Evolutionary conservation across 2,113 vertebrate genomes (phyloP).

Genomic region (Speoplatyrhinus poulsoni): DNA sequence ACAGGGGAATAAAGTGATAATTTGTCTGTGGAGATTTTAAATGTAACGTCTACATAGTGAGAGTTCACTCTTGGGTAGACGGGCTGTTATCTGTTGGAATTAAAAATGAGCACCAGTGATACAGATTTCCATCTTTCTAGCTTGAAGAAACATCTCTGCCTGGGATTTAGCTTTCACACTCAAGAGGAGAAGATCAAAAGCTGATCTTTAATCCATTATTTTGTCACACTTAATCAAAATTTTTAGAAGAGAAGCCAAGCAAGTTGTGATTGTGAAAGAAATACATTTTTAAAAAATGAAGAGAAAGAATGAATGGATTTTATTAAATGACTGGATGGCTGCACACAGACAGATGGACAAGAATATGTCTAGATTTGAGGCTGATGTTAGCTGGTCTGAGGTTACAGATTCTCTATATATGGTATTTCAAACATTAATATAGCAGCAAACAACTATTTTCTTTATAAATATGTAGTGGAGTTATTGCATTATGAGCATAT

Average conservation of each 20-base stretch:
- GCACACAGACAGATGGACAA: too few species aligned
- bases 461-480: too few species aligned
- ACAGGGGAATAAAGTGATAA: too few species aligned
- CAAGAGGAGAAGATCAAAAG: neutral
- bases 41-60: too few species aligned
- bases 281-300: neutral
- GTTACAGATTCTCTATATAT: too few species aligned
- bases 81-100: neutral
- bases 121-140: neutral
- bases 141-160: neutral
- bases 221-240: neutral
- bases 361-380: too few species aligned
- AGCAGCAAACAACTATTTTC: too few species aligned
- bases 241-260: neutral
- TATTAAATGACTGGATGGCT: neutral
- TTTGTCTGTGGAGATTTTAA: too few species aligned
- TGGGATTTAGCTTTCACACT: neutral
- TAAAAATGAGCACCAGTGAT: neutral
- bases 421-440: too few species aligned
- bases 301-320: slow-evolving; percentile 4
- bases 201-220: neutral
- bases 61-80: too few species aligned
- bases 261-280: neutral
- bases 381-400: too few species aligned
- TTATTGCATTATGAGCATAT: too few species aligned